Evolutionary conservation across 2,113 vertebrate species (phyloP).

Genomic region (Trematocara marginatum): DNA sequence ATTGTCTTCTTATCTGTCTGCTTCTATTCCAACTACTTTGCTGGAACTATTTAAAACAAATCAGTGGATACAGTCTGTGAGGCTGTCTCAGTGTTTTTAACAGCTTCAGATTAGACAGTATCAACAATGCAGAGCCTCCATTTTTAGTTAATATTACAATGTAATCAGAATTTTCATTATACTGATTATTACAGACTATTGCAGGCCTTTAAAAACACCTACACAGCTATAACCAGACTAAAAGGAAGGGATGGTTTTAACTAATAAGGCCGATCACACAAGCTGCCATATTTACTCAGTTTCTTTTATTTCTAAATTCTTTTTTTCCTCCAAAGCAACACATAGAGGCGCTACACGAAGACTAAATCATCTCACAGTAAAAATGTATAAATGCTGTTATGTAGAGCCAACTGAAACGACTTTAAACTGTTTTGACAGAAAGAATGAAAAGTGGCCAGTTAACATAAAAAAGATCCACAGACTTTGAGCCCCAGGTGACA

Average conservation of each 20-base stretch:
- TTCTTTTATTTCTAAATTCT: background rate
- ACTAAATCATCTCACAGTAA: background rate
- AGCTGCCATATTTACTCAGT: background rate
- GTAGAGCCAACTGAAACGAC: background rate
- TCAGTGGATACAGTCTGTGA: background rate
- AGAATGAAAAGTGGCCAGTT: background rate
- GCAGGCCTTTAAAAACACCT: background rate
- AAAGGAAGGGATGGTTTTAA: background rate
- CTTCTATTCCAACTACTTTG: background rate
- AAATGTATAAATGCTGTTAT: background rate
- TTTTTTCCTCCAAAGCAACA: background rate
- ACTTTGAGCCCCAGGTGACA: background rate
- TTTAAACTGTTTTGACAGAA: background rate
- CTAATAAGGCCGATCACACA: background rate
- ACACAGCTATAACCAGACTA: constrained; percentile 6
- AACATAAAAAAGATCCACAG: background rate
- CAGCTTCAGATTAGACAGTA: background rate
- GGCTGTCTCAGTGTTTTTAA: background rate
- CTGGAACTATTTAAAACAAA: background rate
- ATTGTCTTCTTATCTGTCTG: background rate
- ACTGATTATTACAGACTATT: background rate
- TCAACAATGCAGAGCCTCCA: background rate
- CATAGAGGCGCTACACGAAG: background rate
- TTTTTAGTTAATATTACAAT: background rate
- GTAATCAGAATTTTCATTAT: background rate